Conservation (phyloP, 2,888 invertebrate genomes). For the Acleris sparsana region DNA sequence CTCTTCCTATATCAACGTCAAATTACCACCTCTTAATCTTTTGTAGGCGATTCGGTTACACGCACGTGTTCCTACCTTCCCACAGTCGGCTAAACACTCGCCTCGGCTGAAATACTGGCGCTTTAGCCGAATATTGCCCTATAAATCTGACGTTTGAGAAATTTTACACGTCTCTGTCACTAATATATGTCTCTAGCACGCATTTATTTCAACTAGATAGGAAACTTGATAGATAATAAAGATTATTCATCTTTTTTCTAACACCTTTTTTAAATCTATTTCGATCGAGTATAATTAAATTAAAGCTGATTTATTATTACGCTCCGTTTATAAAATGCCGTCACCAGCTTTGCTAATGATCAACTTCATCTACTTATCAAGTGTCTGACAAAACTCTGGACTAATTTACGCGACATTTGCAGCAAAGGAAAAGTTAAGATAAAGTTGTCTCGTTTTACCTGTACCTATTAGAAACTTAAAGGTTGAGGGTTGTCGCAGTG, state of each 20-base stretch:
- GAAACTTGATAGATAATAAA: conserved; percentile 59
- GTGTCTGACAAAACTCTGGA: neutral
- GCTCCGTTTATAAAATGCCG: conserved; percentile 7
- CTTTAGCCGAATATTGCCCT: conserved; percentile 59
- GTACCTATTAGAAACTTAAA: no score
- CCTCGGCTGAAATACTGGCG: conserved; percentile 63
- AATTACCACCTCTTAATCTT: conserved; percentile 82
- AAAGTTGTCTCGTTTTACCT: neutral
- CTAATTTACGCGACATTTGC: no score
- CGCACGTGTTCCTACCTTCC: conserved; percentile 62
- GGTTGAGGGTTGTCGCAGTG: no score
- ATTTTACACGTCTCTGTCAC: conserved; percentile 78
- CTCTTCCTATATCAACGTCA: conserved; percentile 81
- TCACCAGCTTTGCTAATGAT: conserved; percentile 30
- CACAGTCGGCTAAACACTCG: conserved; percentile 54
- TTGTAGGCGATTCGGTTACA: conserved; percentile 78
- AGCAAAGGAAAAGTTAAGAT: no score
- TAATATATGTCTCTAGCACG: conserved; percentile 65
- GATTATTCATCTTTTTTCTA: conserved; percentile 57
- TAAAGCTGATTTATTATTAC: conserved; percentile 30
- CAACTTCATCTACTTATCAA: conserved; percentile 3
- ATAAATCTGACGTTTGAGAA: conserved; percentile 77
- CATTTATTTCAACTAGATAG: conserved; percentile 54
- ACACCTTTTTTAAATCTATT: conserved; percentile 22
- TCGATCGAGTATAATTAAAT: conserved; percentile 30